Evolutionary conservation across 1,140 invertebrate genomes (phyloP), one percentile per base, ranked within the genome.

Genomic region (Colletes gigas): DNA sequence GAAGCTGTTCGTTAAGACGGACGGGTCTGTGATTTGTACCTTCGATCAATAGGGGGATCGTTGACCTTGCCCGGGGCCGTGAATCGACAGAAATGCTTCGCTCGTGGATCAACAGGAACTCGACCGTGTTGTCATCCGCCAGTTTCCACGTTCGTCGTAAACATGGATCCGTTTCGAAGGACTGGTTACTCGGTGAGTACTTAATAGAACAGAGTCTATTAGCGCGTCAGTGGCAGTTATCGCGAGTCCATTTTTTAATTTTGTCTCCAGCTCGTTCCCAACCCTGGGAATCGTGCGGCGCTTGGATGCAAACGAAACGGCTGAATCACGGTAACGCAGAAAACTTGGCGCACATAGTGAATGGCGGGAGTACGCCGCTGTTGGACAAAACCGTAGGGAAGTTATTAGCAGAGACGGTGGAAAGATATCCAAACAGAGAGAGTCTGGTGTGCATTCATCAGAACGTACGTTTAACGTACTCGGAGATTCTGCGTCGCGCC

Each of bases 381-480:
- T 84, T 92, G 2, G 91, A 94, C n/a, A 88, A 92, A n/a, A 97
- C 95, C 4, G 83, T 97, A 3, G 96, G 96, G 0, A 90, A 95
- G 55, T 89, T 96, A 17, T 78, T 97, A 9, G 94, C 95, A 75
- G 77, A 93, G 12, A 92, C 95, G 0, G 95, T 92, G 0, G 79
- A 94, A 10, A 92, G 92, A 62, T 96, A 94, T 92, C 94, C 95
- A 0, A 93, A 95, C 44, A 91, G 92, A 5, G 93, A 95, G 17
- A 95, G 95, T 4, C 87, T 97, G 0, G 94, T 95, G 14, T 96
- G 96, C 0, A 84, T 92, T 12, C 92, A 95, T 59, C 96, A 97
- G 93, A 94, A 94, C 9, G 86, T 94, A 4, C 91, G 94, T 10
- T 88, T 96, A 1, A 96, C 96, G 4, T 97, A 95, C 87, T 88